Conservation (phyloP, 2,888 invertebrate species). For the Drosophila hamatofila region DNA sequence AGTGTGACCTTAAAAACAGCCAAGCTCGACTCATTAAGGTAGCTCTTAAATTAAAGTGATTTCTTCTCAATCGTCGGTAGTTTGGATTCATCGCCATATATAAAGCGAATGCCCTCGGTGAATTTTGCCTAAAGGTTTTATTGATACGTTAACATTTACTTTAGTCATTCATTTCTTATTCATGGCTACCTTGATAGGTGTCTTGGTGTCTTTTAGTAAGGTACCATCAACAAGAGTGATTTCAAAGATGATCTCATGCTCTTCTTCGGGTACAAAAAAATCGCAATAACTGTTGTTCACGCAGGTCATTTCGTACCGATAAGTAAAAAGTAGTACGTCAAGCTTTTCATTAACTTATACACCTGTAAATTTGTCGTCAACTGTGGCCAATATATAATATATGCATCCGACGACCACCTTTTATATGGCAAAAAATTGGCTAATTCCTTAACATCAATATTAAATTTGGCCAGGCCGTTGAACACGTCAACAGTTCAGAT, state of each 20-base stretch:
- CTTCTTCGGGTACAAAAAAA: constrained; percentile 95
- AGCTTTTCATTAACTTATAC: constrained; percentile 92
- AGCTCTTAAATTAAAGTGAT: constrained; percentile 78
- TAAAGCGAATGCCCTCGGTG: constrained; percentile 62
- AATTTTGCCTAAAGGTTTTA: constrained; percentile 54
- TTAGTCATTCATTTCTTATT: too few relatives aligned
- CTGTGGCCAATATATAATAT: constrained; percentile 93
- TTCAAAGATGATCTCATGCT: constrained; percentile 92
- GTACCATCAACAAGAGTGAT: constrained; percentile 90
- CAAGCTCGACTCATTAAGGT: constrained; percentile 88
- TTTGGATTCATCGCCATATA: constrained; percentile 39
- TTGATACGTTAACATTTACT: not conserved
- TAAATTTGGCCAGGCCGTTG: constrained; percentile 82
- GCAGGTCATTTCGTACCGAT: constrained; percentile 91
- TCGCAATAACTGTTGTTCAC: constrained; percentile 90
- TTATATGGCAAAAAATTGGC: constrained; percentile 60
- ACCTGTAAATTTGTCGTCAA: constrained; percentile 94
- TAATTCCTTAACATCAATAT: constrained; percentile 76
- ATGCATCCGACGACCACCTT: constrained; percentile 48
- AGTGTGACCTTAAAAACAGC: constrained; percentile 88
- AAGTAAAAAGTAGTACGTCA: constrained; percentile 91
- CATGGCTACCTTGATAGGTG: constrained; percentile 85
- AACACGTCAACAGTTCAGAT: constrained; percentile 77
- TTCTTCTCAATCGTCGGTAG: constrained; percentile 83
- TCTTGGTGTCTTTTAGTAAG: constrained; percentile 87